Percentiles rank a stretch among this genome's conserved stretches.
These are phyloP conservation scores for Aphelinus certus DNA, from an alignment of 1,140 invertebrate species.

Conservation along the genomic window DNA sequence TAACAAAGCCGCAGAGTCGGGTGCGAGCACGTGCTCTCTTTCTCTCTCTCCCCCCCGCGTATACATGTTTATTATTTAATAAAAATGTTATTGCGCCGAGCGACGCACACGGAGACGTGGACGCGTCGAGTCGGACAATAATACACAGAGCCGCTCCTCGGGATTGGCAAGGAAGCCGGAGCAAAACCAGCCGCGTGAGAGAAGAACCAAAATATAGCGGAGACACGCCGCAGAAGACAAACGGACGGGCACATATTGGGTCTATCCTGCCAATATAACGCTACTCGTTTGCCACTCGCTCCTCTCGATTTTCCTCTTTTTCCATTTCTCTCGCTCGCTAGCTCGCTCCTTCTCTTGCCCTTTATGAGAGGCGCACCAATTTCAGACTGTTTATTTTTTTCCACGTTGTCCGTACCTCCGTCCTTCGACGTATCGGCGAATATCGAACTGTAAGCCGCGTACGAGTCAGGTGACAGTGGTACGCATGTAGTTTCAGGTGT, in stretches of 20 bases:
- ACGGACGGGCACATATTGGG: conserved; percentile 51
- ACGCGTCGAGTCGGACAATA: conserved; percentile 46
- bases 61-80: conserved; percentile 57
- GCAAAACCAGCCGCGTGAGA: background rate
- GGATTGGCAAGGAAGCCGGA: no score
- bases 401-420: no score
- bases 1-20: conserved; percentile 19
- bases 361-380: background rate
- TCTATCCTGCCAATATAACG: conserved; percentile 39
- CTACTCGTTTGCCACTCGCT: background rate
- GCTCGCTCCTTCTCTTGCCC: background rate
- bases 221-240: conserved; percentile 34
- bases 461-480: no score
- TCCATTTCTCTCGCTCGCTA: no score
- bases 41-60: conserved; percentile 21
- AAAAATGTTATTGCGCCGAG: conserved; percentile 55
- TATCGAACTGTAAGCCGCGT: no score
- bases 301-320: background rate
- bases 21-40: conserved; percentile 25
- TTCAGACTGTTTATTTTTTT: background rate
- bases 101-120: conserved; percentile 21
- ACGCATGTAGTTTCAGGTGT: no score
- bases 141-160: conserved; percentile 31
- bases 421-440: no score
- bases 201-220: background rate